These are phyloP conservation scores for Dryomyza anilis DNA, from an alignment of 2,888 invertebrate species.

Conservation along the genomic window DNA sequence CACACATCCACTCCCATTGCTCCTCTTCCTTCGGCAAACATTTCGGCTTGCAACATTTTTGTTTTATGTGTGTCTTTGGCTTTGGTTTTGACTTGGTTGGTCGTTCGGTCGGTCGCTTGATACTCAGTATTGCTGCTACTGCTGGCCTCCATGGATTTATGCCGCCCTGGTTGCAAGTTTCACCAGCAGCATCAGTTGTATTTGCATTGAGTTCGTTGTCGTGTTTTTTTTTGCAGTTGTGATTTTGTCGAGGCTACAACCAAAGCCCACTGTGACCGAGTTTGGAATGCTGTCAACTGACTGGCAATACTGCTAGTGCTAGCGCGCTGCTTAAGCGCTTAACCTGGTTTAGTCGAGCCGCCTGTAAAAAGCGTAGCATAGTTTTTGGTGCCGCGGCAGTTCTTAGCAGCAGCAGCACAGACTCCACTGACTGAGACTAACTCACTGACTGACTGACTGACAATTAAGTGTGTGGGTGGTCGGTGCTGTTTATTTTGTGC, in stretches of 20 bases:
- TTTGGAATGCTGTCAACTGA: constrained; percentile 11
- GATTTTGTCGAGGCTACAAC: neutral
- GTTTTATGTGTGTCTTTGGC: constrained; percentile 1
- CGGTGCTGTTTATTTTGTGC: no score
- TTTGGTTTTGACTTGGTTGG: neutral
- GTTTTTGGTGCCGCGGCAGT: constrained; percentile 8
- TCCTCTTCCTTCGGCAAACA: neutral
- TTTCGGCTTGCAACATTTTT: constrained; percentile 3
- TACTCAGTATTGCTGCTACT: neutral
- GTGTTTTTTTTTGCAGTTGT: neutral
- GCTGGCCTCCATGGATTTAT: constrained; percentile 11
- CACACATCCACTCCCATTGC: neutral
- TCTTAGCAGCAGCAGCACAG: no score
- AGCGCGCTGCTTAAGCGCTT: constrained; percentile 34
- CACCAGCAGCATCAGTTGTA: no score
- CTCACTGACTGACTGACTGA: no score
- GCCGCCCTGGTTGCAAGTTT: no score
- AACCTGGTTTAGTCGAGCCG: constrained; percentile 36
- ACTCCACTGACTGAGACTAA: no score
- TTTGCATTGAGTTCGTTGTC: constrained; percentile 7
- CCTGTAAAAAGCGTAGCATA: neutral
- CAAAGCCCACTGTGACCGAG: constrained; percentile 14
- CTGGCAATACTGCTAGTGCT: no score
- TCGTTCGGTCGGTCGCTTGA: neutral
- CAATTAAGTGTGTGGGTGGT: no score